These are phyloP conservation scores for Sebastes itinus DNA, from an alignment of 2,797 vertebrate genomes.

Conservation along the genomic window DNA sequence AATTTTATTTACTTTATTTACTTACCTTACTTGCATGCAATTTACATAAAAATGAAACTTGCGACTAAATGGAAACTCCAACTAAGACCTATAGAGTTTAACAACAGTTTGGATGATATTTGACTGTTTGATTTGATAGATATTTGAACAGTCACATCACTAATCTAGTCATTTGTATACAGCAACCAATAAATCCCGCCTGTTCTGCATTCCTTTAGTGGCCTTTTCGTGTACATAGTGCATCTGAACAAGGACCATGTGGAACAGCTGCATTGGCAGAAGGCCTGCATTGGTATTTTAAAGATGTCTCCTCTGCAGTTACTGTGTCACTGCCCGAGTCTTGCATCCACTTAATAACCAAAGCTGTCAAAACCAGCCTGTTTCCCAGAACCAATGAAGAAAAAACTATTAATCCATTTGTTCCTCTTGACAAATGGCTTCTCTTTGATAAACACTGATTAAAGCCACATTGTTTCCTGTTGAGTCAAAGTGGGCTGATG, in stretches of 20 bases:
- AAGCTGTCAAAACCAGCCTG: not conserved
- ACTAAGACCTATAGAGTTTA: too few relatives aligned
- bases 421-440: constrained; percentile 25
- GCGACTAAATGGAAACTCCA: too few relatives aligned
- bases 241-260: not conserved
- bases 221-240: not conserved
- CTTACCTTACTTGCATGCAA: too few relatives aligned
- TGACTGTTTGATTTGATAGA: too few relatives aligned
- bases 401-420: constrained; percentile 4
- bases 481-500: constrained; percentile 27
- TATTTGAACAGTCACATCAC: too few relatives aligned
- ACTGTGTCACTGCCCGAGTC: not conserved
- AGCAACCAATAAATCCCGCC: not conserved
- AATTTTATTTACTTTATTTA: too few relatives aligned
- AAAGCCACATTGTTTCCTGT: constrained; percentile 38
- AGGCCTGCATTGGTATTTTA: not conserved
- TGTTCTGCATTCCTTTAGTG: not conserved
- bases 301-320: not conserved
- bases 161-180: not conserved
- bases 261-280: not conserved
- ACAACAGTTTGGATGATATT: too few relatives aligned
- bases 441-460: constrained; percentile 20
- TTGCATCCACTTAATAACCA: not conserved
- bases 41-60: too few relatives aligned
- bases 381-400: not conserved